phyloP scores from a whole-genome alignment of 1,140 invertebrate genomes.

The Forficula auricularia region DNA sequence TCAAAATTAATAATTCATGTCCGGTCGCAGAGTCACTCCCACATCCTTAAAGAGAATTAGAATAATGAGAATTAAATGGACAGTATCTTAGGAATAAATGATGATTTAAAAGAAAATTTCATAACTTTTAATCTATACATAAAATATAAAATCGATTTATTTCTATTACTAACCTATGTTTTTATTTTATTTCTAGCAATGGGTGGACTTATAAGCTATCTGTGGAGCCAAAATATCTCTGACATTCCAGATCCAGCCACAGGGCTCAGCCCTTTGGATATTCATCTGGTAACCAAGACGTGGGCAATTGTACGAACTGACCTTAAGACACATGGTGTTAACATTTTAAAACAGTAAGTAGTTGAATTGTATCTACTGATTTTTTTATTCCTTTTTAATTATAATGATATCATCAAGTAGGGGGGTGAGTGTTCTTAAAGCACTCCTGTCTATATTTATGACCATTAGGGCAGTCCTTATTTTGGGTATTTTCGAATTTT shows the following conservation, averaged over 20 bases:
- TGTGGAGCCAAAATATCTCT: not conserved
- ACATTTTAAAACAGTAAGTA: conserved; percentile 32
- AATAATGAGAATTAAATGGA: no score
- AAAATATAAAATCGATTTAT: no score
- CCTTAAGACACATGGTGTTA: conserved; percentile 27
- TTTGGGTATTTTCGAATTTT: not conserved
- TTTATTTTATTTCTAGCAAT: not conserved
- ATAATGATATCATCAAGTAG: not conserved
- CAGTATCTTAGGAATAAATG: no score
- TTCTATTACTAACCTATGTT: no score
- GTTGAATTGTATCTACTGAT: not conserved
- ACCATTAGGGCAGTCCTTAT: not conserved
- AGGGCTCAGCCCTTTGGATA: conserved; percentile 31
- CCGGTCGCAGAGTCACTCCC: no score
- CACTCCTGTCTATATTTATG: not conserved
- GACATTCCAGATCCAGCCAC: conserved; percentile 25
- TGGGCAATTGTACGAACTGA: conserved; percentile 32
- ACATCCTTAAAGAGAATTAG: no score
- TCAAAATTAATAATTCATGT: no score
- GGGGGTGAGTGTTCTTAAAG: not conserved
- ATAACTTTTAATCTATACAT: no score
- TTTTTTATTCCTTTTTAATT: not conserved
- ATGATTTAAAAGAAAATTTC: no score
- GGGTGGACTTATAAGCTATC: conserved; percentile 6
- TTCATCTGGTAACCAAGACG: conserved; percentile 27